These are phyloP conservation scores for Lagorchestes hirsutus DNA, from an alignment of 2,797 vertebrate genomes.

Conservation along the genomic window DNA sequence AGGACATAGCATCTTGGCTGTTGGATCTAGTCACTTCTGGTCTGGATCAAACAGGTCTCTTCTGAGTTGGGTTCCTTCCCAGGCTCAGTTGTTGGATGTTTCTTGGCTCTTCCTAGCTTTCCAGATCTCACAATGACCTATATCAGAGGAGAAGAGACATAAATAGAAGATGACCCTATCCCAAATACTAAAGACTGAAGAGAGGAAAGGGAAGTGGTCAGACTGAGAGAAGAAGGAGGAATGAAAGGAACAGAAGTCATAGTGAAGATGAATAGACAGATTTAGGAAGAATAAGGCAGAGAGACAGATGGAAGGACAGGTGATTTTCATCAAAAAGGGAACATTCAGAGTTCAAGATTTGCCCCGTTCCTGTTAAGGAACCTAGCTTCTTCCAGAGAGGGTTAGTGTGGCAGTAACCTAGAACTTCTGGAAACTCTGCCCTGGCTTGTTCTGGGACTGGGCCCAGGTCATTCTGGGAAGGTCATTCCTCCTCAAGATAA, in stretches of 20 bases:
- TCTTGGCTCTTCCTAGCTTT: background rate
- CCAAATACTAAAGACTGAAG: background rate
- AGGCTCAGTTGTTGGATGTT: background rate
- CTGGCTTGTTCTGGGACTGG: background rate
- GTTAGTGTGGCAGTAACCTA: background rate
- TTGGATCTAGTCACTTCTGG: background rate
- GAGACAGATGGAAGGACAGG: background rate
- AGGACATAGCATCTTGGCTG: background rate
- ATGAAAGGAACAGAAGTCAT: background rate
- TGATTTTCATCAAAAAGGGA: background rate
- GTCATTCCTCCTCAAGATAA: background rate
- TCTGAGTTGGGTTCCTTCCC: background rate
- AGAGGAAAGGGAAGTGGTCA: background rate
- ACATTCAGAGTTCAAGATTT: background rate
- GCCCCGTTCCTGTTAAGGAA: background rate
- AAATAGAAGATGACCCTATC: background rate
- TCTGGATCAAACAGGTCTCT: background rate
- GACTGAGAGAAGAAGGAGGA: background rate
- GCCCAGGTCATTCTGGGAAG: background rate
- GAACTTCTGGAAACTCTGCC: background rate
- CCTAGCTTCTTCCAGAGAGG: background rate
- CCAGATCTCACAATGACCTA: background rate
- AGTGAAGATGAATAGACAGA: background rate
- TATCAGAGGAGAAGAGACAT: background rate
- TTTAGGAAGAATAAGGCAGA: background rate